Evolutionary conservation across 2,113 vertebrate genomes (phyloP), one percentile per base, ranked within the genome.

Genomic region (Lasiurus cinereus): DNA sequence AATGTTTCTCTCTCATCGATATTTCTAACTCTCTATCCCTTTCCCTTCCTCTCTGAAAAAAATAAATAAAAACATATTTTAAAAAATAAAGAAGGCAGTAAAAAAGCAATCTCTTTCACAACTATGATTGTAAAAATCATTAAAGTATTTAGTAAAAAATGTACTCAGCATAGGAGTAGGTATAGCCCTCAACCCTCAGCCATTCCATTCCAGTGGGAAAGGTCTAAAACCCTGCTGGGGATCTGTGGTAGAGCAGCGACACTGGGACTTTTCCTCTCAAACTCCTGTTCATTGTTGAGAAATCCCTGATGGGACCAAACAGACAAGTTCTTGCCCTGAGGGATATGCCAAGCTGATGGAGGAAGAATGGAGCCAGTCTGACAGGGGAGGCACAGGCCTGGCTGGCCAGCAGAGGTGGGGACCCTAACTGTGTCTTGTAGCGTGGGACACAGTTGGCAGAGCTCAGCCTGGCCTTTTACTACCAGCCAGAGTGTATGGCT

Each of bases 91-190:
- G 52, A 88, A 64, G 14, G 46, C 18, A 89, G 56, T 52, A 33
- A 80, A 67, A 62, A 67, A 66, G 22, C 22, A 89, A 82, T 79
- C 56, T 39, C 59, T 93, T 95, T 91, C 72, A 78, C 21, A 67
- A 67, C 21, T 66, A 48, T 78, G 54, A 73, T 24, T 54, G 11
- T 50, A 54, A 79, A 89, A 79, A 48, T 66, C 59, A 83, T 86
- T 52, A 39, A 52, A 66, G 64, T 78, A 74, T 83, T 83, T 85
- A 72, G 33, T 39, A 84, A 56, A 46, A 77, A 10, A 64, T 24
- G 9, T 90, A 46, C 31, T 50, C 8, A 78, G 19, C 9, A 10
- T 48, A 54, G 16, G 33, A 31, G 29, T 39, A n/a, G 18, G 78
- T 16, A 64, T 5, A 48, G 2, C 5, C 10, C 27, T 33, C 22